Base-by-base conservation (phyloP, 2,113 vertebrate genomes). In the Butastur rufipennis region DNA sequence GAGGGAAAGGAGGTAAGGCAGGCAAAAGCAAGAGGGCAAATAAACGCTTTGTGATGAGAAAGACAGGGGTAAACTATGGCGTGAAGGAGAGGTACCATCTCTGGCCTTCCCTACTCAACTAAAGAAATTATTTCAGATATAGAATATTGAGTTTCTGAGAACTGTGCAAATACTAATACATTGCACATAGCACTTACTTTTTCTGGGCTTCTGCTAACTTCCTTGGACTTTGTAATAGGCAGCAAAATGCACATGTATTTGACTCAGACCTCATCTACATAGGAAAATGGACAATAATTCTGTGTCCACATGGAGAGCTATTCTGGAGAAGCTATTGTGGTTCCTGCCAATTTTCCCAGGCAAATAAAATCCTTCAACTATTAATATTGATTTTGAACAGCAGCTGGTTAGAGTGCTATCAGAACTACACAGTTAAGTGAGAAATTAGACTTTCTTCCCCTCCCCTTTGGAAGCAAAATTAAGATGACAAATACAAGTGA, bases 311-410 rank as follows among this genome's bases (percentile, higher is more conserved):
- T 14, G 32, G 43, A 90, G 16, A 90, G 10, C 29, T 87, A 34
- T 78, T 91, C 75, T 91, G 55, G 29, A 90, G 91, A 91, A 87
- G 47, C 47, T 63, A 8, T 52, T 55, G 42, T 1, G 0, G 36
- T 55, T 95, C 81, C 70, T 92, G 74, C 59, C 81, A 73, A 81
- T 84, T 91, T 91, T 59, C 42, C 36, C 13, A 50, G 31, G 61
- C 85, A 91, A 92, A 90, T 90, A 90, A 91, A 94, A 85, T 92
- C 34, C 38, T 90, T 92, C 9, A 4, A 38, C 61, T 56, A n/a
- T 38, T 93, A 83, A 53, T 81, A 95, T 55, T 88, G 95, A 91
- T 96, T 94, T 53, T 91, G 83, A 95, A 40, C 47, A 55, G 32
- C 42, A 86, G 77, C 38, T 29, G 8, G 18, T 45, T 48, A 78